Percentiles rank a stretch among this genome's conserved stretches.
phyloP scores from a whole-genome alignment of 2,797 vertebrate species.

The Phoxinus dragarum region DNA sequence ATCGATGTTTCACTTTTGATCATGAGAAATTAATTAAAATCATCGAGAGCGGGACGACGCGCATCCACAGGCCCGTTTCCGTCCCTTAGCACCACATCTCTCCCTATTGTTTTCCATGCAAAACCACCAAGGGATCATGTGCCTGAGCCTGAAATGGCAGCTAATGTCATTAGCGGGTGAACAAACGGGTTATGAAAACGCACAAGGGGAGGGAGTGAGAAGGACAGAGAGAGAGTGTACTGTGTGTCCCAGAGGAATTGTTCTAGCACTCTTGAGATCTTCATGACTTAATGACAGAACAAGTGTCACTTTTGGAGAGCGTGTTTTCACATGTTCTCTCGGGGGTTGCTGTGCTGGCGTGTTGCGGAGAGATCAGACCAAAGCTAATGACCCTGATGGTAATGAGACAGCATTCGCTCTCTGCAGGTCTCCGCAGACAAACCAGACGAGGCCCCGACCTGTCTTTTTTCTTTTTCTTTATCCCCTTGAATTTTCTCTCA shows the following conservation, averaged over 20 bases:
- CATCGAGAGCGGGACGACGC: slow-evolving; percentile 1
- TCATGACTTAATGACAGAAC: slow-evolving; percentile 46
- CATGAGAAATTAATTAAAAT: slow-evolving; percentile 59
- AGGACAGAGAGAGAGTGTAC: slow-evolving; percentile 11
- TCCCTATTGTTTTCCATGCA: slow-evolving; percentile 54
- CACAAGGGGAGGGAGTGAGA: neutral
- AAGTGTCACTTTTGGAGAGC: slow-evolving; percentile 41
- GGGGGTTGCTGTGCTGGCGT: neutral
- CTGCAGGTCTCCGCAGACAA: slow-evolving; percentile 19
- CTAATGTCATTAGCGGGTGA: slow-evolving; percentile 66
- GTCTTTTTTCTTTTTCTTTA: neutral
- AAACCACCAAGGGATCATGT: slow-evolving; percentile 57
- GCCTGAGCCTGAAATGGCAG: slow-evolving; percentile 62
- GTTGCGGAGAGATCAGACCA: slow-evolving; percentile 19
- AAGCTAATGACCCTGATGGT: slow-evolving; percentile 41
- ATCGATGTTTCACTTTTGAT: slow-evolving; percentile 53
- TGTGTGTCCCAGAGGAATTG: slow-evolving; percentile 41
- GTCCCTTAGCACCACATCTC: slow-evolving; percentile 52
- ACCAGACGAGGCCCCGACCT: slow-evolving; percentile 28
- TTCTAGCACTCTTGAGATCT: slow-evolving; percentile 37
- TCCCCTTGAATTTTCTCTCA: slow-evolving; percentile 15
- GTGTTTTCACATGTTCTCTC: slow-evolving; percentile 36
- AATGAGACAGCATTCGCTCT: slow-evolving; percentile 34
- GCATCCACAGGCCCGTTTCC: slow-evolving; percentile 33
- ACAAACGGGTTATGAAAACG: slow-evolving; percentile 58